Conservation (phyloP, 2,888 invertebrate species). For the Tenthredo amoena region DNA sequence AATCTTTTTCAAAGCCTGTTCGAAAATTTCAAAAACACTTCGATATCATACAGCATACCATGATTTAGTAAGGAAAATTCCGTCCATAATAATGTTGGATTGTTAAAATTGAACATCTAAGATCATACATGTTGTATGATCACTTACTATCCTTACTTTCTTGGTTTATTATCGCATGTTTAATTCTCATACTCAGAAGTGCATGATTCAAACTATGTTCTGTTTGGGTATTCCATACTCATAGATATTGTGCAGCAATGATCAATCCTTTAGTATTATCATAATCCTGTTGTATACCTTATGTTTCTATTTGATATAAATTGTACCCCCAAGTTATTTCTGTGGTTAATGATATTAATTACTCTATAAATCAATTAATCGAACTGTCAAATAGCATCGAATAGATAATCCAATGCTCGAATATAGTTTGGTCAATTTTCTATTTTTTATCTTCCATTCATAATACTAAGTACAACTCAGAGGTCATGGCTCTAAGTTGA, state of each 20-base stretch:
- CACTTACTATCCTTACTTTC: not conserved
- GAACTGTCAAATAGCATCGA: not conserved
- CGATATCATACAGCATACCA: not conserved
- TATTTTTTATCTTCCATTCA: not conserved
- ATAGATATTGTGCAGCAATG: not conserved
- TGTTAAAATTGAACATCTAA: not conserved
- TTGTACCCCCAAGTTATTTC: not conserved
- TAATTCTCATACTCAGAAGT: not conserved
- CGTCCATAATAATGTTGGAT: not conserved
- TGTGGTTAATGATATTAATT: not conserved
- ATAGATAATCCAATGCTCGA: not conserved
- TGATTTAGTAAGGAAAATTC: not conserved
- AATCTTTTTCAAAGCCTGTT: not conserved
- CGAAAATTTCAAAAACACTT: constrained; percentile 15
- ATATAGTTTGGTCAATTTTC: not conserved
- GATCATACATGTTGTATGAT: not conserved
- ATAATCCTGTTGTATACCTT: not conserved
- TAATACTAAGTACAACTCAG: not conserved
- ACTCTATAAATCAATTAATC: not conserved
- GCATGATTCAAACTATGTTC: not conserved
- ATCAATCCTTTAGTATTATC: not conserved
- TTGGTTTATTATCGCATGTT: not conserved
- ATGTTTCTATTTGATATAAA: not conserved
- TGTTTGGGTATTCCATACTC: not conserved
- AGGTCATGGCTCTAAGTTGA: not conserved